phyloP scores from a whole-genome alignment of 1,140 invertebrate genomes.

The Heliothis virescens region DNA sequence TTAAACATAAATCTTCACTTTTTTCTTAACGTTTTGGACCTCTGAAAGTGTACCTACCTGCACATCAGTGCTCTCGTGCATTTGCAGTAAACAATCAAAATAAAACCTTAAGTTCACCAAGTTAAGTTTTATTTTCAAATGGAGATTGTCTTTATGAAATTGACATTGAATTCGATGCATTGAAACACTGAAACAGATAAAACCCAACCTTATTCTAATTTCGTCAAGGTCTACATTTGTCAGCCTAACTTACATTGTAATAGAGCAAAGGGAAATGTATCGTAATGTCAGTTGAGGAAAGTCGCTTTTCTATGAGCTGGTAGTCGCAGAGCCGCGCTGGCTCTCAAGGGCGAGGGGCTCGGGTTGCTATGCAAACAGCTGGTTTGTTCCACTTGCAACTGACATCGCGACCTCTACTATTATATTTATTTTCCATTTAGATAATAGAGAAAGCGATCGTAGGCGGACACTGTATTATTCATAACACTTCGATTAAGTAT shows the following conservation, averaged over 20 bases:
- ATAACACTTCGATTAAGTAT: too few relatives aligned
- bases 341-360: conserved; percentile 31
- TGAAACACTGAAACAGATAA: neutral
- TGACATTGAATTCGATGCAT: conserved; percentile 53
- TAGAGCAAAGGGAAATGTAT: neutral
- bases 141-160: conserved; percentile 30
- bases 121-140: conserved; percentile 35
- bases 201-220: neutral
- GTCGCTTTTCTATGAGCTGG: neutral
- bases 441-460: conserved; percentile 22
- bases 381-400: conserved; percentile 28
- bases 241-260: neutral
- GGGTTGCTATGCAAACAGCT: conserved; percentile 42
- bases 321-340: conserved; percentile 6
- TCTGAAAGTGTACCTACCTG: conserved; percentile 65
- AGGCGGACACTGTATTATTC: neutral
- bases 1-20: conserved; percentile 71
- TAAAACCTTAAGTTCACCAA: conserved; percentile 22
- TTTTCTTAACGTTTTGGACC: conserved; percentile 54
- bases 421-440: neutral
- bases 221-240: neutral
- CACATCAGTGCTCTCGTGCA: conserved; percentile 59
- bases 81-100: conserved; percentile 43
- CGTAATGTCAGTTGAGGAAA: neutral
- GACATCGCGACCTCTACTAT: neutral